Evolutionary conservation across 2,797 vertebrate species (phyloP).

Genomic region (Macroramphosus scolopax): DNA sequence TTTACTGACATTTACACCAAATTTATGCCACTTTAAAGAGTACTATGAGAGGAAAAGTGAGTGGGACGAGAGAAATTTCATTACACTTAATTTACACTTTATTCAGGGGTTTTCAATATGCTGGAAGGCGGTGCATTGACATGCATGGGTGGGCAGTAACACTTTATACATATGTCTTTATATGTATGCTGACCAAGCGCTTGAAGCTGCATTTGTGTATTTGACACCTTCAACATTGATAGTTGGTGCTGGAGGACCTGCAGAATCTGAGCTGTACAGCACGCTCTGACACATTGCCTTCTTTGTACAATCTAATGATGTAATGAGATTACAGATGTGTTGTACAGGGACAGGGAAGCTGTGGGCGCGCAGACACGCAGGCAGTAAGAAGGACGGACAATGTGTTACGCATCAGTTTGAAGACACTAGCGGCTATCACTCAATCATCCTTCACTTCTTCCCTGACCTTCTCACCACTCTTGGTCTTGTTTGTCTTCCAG

Average conservation of each 20-base stretch:
- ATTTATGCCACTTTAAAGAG: too few species aligned
- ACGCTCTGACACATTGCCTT: too few species aligned
- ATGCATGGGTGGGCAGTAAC: neutral
- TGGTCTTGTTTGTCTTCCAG: slow-evolving; percentile 56
- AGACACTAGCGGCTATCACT: slow-evolving; percentile 42
- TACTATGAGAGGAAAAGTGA: slow-evolving; percentile 6
- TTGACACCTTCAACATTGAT: slow-evolving; percentile 1
- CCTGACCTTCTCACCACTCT: slow-evolving; percentile 64
- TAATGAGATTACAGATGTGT: too few species aligned
- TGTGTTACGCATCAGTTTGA: slow-evolving; percentile 34
- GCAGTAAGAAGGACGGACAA: slow-evolving; percentile 28
- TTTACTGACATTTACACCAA: slow-evolving; percentile 29
- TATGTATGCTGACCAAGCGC: slow-evolving; percentile 5
- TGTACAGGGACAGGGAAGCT: slow-evolving; percentile 13
- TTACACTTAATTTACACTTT: slow-evolving; percentile 10
- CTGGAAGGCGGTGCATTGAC: slow-evolving; percentile 2
- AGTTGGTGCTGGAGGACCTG: too few species aligned
- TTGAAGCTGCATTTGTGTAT: too few species aligned
- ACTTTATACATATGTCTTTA: too few species aligned
- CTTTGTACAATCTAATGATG: too few species aligned
- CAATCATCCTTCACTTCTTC: slow-evolving; percentile 43
- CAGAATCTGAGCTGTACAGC: too few species aligned
- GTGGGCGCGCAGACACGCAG: slow-evolving; percentile 8
- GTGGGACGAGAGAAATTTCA: slow-evolving; percentile 10
- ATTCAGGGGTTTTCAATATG: slow-evolving; percentile 6